Percentiles rank a stretch among this genome's conserved stretches.
Evolutionary conservation across 2,888 invertebrate genomes (phyloP).

Genomic region (Lasioglossum marginatum): DNA sequence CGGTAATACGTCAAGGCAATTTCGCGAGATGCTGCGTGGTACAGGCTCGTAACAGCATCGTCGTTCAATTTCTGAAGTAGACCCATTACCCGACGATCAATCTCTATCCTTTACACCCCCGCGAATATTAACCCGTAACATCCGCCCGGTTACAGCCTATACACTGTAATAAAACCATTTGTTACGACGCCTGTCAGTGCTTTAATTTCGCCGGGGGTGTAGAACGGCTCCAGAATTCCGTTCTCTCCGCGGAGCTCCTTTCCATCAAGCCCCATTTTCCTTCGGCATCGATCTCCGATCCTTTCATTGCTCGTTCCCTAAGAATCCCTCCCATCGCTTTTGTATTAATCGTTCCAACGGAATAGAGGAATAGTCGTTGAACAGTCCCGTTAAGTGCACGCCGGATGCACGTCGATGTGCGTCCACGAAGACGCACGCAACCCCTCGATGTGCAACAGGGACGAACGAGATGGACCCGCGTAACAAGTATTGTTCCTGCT

Average conservation of each 20-base stretch:
- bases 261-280: constrained; percentile 13
- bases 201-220: constrained; percentile 25
- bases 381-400: neutral
- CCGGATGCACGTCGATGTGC: neutral
- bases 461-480: neutral
- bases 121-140: constrained; percentile 23
- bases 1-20: neutral
- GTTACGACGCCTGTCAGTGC: constrained; percentile 31
- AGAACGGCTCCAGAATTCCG: constrained; percentile 5
- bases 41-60: constrained; percentile 2
- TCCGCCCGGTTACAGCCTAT: constrained; percentile 20
- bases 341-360: neutral
- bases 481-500: constrained; percentile 64
- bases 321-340: constrained; percentile 5
- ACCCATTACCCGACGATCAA: constrained; percentile 23
- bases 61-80: constrained; percentile 23
- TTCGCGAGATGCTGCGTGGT: constrained; percentile 1
- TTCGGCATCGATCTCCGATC: constrained; percentile 13
- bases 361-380: neutral
- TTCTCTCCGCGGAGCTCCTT: neutral
- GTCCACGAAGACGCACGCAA: neutral
- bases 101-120: constrained; percentile 21
- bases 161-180: constrained; percentile 35
- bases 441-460: neutral
- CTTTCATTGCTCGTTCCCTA: constrained; percentile 11